Evolutionary conservation across 2,113 vertebrate genomes (phyloP).

Genomic region (Notechis scutatus): DNA sequence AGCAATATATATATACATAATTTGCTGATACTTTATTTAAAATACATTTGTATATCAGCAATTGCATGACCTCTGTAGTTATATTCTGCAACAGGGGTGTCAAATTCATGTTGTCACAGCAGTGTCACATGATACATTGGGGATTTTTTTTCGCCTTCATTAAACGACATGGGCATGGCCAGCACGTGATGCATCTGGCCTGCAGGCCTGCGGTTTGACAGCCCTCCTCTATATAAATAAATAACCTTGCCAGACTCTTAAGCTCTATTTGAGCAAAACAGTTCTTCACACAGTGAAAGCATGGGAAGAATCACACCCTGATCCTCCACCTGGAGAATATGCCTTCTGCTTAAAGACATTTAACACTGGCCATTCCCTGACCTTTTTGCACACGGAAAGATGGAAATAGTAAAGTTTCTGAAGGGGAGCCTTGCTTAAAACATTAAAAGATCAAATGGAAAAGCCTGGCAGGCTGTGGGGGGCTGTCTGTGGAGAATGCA

Average conservation of each 20-base stretch:
- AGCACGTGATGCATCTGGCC: no score
- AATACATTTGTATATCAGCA: no score
- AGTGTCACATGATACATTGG: no score
- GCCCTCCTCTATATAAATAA: no score
- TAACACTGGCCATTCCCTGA: neutral
- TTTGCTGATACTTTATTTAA: no score
- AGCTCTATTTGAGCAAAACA: neutral
- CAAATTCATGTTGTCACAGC: no score
- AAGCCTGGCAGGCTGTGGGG: neutral
- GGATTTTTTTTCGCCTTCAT: no score
- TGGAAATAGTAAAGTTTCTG: neutral
- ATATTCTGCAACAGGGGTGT: no score
- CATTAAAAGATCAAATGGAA: neutral
- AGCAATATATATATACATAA: no score
- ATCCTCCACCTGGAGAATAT: neutral
- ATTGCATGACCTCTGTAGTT: no score
- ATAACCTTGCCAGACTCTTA: neutral
- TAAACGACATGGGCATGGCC: no score
- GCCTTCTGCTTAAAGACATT: neutral
- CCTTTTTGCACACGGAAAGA: neutral
- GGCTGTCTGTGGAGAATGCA: neutral
- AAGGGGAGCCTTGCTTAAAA: neutral
- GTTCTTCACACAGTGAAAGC: neutral
- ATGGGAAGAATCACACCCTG: neutral
- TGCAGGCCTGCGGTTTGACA: no score